These are phyloP conservation scores for Crotophaga sulcirostris DNA, from an alignment of 2,113 vertebrate species.

Conservation along the genomic window DNA sequence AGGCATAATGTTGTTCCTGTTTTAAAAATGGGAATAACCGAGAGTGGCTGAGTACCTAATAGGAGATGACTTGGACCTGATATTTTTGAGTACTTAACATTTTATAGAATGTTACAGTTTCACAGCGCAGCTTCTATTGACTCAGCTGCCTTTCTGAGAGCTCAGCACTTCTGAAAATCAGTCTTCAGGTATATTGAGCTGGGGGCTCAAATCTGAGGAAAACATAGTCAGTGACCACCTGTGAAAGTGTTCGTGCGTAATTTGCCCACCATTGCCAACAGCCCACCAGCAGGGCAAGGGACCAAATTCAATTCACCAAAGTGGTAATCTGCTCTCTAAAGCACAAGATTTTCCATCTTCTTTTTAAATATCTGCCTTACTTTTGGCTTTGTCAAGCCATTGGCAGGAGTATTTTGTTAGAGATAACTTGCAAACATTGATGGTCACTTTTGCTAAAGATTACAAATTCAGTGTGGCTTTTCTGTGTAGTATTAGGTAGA, in stretches of 20 bases:
- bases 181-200: neutral
- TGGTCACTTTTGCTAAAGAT: neutral
- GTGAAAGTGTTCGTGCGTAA: neutral
- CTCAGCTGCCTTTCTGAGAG: slow-evolving; percentile 31
- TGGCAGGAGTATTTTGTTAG: neutral
- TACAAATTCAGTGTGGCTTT: neutral
- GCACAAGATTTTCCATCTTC: neutral
- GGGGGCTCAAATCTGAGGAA: neutral
- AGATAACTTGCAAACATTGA: neutral
- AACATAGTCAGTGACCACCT: neutral
- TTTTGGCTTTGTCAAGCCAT: neutral
- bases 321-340: neutral
- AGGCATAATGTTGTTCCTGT: neutral
- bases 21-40: neutral
- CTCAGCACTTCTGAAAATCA: slow-evolving; percentile 29
- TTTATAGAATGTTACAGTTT: slow-evolving; percentile 12
- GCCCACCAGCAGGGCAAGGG: neutral
- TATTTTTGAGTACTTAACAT: neutral
- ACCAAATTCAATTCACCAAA: neutral
- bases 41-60: neutral
- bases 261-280: neutral
- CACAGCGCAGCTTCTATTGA: slow-evolving; percentile 3
- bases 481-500: neutral
- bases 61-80: neutral
- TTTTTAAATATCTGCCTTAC: neutral